phyloP scores from a whole-genome alignment of 2,113 vertebrate species.

The Sigmodon hispidus region DNA sequence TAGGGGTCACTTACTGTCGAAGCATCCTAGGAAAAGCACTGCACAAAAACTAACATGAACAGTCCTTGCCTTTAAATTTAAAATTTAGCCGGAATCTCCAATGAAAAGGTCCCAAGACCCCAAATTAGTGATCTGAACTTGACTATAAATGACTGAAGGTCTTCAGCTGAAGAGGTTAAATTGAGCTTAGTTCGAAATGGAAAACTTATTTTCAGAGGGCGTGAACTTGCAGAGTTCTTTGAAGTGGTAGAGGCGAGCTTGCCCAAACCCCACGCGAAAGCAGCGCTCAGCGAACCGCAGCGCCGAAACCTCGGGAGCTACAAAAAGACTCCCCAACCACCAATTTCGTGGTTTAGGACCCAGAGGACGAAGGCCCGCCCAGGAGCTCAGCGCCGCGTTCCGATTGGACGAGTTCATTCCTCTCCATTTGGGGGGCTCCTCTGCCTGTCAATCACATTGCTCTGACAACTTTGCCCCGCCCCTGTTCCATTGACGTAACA shows the following conservation, averaged over 20 bases:
- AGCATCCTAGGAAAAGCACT: background rate
- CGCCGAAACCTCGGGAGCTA: background rate
- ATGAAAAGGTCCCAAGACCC: background rate
- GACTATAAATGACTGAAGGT: background rate
- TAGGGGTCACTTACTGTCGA: background rate
- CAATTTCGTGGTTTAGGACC: background rate
- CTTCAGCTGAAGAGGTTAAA: background rate
- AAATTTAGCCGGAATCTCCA: background rate
- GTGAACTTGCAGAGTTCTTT: background rate
- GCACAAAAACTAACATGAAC: background rate
- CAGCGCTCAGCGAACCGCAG: background rate
- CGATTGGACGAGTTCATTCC: background rate
- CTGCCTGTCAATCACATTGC: slow-evolving; percentile 6
- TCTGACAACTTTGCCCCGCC: background rate
- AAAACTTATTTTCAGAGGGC: background rate
- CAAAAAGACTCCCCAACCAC: background rate
- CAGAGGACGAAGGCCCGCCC: background rate
- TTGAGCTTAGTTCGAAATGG: background rate
- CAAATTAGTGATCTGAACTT: background rate
- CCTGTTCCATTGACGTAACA: background rate
- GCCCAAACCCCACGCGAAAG: background rate
- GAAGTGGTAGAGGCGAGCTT: background rate
- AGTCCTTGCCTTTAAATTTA: background rate
- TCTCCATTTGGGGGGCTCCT: background rate
- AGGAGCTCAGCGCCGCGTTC: background rate